Percentiles rank a stretch among this genome's conserved stretches.
phyloP scores from a whole-genome alignment of 2,888 invertebrate genomes.

The Apamea crenata region DNA sequence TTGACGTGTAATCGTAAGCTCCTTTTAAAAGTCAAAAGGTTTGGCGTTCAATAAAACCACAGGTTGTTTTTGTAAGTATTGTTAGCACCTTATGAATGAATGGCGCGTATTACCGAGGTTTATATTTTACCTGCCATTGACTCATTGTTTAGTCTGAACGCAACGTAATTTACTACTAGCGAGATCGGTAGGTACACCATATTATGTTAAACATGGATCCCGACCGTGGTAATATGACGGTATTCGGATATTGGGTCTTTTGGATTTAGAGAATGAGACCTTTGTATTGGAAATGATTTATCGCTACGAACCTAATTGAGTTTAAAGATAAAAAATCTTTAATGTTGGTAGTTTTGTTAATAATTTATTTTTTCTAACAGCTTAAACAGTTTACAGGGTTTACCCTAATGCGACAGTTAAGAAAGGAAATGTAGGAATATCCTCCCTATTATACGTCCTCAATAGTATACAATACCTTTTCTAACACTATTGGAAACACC shows the following conservation, averaged over 20 bases:
- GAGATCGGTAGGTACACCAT: constrained; percentile 7
- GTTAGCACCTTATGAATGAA: constrained; percentile 63
- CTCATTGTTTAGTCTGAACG: constrained; percentile 69
- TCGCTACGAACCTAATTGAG: neutral
- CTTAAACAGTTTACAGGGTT: no score
- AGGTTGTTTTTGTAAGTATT: constrained; percentile 57
- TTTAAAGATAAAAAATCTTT: neutral
- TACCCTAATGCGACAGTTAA: no score
- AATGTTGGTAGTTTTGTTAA: neutral
- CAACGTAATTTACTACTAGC: constrained; percentile 55
- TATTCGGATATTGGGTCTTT: neutral
- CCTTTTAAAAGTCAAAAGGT: constrained; percentile 31
- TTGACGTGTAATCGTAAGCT: constrained; percentile 30
- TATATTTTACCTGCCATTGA: constrained; percentile 70
- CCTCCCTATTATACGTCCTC: no score
- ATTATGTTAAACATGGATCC: constrained; percentile 28
- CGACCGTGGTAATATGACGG: neutral
- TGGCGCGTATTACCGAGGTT: constrained; percentile 51
- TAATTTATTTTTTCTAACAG: no score
- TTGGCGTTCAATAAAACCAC: constrained; percentile 43
- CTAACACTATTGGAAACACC: no score
- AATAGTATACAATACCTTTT: no score
- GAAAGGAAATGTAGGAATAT: no score
- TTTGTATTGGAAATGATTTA: constrained; percentile 3
- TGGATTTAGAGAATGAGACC: constrained; percentile 15